Percentiles rank a stretch among this genome's conserved stretches.
Evolutionary conservation across 2,888 invertebrate species (phyloP).

Genomic region (Steinernema carpocapsae): DNA sequence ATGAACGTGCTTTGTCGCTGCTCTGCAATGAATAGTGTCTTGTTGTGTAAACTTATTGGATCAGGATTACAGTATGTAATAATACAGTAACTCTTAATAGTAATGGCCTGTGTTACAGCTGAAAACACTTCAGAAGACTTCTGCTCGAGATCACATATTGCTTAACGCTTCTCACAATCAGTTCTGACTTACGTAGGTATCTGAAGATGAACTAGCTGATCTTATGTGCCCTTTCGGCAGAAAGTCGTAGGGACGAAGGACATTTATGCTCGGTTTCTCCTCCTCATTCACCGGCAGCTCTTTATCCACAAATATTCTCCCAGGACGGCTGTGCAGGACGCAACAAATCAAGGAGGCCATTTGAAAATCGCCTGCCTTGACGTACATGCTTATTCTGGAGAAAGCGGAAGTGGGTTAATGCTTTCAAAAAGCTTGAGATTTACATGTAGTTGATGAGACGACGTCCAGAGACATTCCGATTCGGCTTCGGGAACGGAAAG

Average conservation of each 20-base stretch:
- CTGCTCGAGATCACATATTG: too few relatives aligned
- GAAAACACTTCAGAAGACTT: too few relatives aligned
- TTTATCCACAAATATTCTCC: background rate
- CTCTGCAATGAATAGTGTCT: background rate
- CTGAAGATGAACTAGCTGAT: slow-evolving; percentile 16
- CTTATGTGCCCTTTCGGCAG: background rate
- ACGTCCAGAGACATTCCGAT: background rate
- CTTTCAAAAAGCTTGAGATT: background rate
- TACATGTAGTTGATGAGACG: slow-evolving; percentile 20
- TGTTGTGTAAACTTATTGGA: background rate
- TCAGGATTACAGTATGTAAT: background rate
- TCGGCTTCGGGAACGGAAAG: background rate
- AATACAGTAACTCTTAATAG: too few relatives aligned
- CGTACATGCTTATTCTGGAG: background rate
- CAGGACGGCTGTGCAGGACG: background rate
- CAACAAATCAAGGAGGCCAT: slow-evolving; percentile 9
- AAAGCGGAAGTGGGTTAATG: too few relatives aligned
- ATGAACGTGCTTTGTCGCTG: slow-evolving; percentile 20
- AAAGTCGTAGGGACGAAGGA: background rate
- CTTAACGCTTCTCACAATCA: too few relatives aligned
- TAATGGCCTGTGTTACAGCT: too few relatives aligned
- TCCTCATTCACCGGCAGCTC: background rate
- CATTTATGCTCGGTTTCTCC: background rate
- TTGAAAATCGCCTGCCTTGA: background rate
- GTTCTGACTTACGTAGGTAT: slow-evolving; percentile 29